Evolutionary conservation across 1,140 invertebrate species (phyloP).

Genomic region (Drosophila parabipectinata): DNA sequence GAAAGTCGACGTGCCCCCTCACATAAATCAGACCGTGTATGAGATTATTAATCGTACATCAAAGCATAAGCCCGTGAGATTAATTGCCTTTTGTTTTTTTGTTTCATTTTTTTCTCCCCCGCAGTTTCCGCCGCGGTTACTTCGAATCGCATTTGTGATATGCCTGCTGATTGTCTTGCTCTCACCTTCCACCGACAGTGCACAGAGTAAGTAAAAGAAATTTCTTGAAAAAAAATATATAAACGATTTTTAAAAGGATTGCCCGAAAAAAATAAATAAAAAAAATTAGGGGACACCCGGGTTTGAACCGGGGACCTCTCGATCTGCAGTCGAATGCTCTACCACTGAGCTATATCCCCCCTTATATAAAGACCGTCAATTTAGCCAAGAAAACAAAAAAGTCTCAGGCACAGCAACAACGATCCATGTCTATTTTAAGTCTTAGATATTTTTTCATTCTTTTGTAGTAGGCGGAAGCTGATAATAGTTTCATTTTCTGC

Average conservation of each 20-base stretch:
- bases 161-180: conserved; percentile 85
- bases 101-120: conserved; percentile 56
- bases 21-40: conserved; percentile 53
- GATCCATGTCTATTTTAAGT: conserved; percentile 31
- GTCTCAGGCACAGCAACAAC: neutral
- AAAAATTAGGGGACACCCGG: conserved; percentile 70
- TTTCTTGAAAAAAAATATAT: neutral
- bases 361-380: conserved; percentile 48
- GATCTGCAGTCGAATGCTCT: conserved; percentile 97
- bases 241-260: neutral
- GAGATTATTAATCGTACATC: conserved; percentile 60
- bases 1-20: conserved; percentile 64
- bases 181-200: conserved; percentile 85
- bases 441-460: neutral
- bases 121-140: conserved; percentile 86
- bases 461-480: conserved; percentile 43
- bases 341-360: conserved; percentile 87
- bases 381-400: conserved; percentile 26
- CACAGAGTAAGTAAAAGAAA: conserved; percentile 85
- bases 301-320: conserved; percentile 95
- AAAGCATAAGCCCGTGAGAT: conserved; percentile 48
- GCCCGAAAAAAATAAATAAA: no score
- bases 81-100: conserved; percentile 33
- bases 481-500: conserved; percentile 40
- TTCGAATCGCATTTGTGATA: conserved; percentile 85